A percentile compares a stretch with the other conserved stretches of the same genome.
phyloP scores from a whole-genome alignment of 2,113 vertebrate species.

The Arenaria interpres region DNA sequence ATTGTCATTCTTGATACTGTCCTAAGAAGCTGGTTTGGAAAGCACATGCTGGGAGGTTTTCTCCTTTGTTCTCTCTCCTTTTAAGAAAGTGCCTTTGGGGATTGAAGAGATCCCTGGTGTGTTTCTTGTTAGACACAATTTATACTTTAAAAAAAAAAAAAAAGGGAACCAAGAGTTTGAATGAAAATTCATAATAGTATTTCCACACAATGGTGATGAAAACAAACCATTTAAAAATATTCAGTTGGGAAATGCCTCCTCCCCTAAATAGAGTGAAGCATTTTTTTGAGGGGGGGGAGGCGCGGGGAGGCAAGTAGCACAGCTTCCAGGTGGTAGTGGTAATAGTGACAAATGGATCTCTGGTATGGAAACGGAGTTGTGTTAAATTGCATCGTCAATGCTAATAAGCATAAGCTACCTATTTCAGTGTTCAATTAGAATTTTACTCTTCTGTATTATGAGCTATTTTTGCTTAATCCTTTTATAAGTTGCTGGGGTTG shows the following conservation, averaged over 20 bases:
- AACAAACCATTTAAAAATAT: neutral
- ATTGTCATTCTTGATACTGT: slow-evolving; percentile 75
- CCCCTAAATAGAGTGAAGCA: neutral
- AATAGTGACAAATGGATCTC: neutral
- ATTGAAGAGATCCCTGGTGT: slow-evolving; percentile 74
- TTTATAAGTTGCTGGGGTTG: slow-evolving; percentile 14
- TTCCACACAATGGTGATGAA: slow-evolving; percentile 54
- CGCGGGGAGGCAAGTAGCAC: neutral
- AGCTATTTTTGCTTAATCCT: slow-evolving; percentile 26
- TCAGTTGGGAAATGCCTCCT: neutral
- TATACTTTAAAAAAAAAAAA: slow-evolving; percentile 51
- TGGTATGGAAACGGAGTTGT: neutral
- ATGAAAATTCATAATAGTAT: slow-evolving; percentile 51
- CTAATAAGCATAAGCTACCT: neutral
- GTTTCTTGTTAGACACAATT: slow-evolving; percentile 76
- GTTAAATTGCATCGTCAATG: neutral
- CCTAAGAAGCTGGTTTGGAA: slow-evolving; percentile 74
- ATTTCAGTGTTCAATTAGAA: neutral
- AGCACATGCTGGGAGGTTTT: slow-evolving; percentile 77
- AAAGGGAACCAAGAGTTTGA: slow-evolving; percentile 61
- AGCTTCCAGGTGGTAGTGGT: neutral
- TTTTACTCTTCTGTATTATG: neutral
- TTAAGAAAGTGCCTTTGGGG: slow-evolving; percentile 78
- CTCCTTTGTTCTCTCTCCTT: slow-evolving; percentile 78
- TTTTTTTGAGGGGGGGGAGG: neutral